A percentile compares a stretch with the other conserved stretches of the same genome.
Conservation (phyloP, 2,113 vertebrate genomes). For the Fulica atra region DNA sequence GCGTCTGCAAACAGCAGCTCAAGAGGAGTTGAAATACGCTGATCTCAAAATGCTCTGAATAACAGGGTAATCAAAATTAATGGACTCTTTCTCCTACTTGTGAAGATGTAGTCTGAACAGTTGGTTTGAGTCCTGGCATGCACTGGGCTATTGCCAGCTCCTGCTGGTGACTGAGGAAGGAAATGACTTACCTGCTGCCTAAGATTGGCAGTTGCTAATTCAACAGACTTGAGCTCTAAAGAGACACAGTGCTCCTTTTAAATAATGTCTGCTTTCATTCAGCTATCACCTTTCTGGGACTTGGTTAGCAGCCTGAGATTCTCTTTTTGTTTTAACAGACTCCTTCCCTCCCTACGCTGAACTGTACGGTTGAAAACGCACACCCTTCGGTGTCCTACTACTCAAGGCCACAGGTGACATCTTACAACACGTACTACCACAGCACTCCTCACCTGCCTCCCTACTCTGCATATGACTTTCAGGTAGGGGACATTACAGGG, state of each 20-base stretch:
- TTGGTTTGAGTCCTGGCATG: neutral
- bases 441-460: constrained; percentile 93
- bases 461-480: constrained; percentile 93
- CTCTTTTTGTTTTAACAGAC: constrained; percentile 74
- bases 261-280: neutral
- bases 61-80: neutral
- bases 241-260: neutral
- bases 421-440: constrained; percentile 88
- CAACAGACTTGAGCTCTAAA: neutral
- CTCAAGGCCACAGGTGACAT: constrained; percentile 80
- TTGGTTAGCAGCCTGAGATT: neutral
- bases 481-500: constrained; percentile 77
- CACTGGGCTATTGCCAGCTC: neutral
- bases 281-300: neutral
- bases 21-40: neutral
- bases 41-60: neutral
- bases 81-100: neutral
- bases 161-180: neutral
- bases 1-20: neutral
- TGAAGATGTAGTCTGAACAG: neutral
- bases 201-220: neutral
- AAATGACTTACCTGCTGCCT: neutral
- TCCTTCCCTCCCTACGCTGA: constrained; percentile 83
- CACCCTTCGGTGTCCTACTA: constrained; percentile 82
- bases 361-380: constrained; percentile 87